Evolutionary conservation across 2,888 invertebrate species (phyloP), one percentile per base, ranked within the genome.

Genomic region (Drosophila macrothrix): DNA sequence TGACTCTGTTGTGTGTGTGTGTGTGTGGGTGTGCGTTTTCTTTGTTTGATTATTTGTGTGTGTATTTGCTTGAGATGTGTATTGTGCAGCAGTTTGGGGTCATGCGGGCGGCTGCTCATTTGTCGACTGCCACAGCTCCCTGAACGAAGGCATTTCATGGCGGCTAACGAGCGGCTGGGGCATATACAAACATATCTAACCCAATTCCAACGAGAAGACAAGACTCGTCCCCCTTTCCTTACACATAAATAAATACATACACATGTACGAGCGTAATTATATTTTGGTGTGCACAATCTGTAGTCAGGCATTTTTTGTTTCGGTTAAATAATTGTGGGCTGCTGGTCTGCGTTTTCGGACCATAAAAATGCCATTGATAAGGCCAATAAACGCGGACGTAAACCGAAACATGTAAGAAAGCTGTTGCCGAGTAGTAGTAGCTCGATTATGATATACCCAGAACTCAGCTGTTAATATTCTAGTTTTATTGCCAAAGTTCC

Each of bases 101-200:
- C 72, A 87, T 84, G 83, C 76, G 79, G 88, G 82, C 56, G 62
- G 49, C 37, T 81, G 84, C 78, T 86, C 79, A 81, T 85, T 84
- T 86, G 82, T 79, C 73, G 86, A 53, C 71, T 69, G 66, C 41
- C 63, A 66, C 65, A 58, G 76, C 41, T 78, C 78, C 78, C 78
- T 53, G 56, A 76, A 81, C 81, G 78, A 69, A 73, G 74, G 78
- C 87, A 84, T 82, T 84, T 86, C 76, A 86, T 73, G 73, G 79
- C 69, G 76, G 75, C 86, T 88, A 91, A 91, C 90, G 90, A 91
- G 82, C 89, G 82, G 80, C 89, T 76, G 77, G 91, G 90, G 90
- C 79, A 83, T 58, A 81, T 82, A 70, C 65, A 84, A 75, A 82
- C 25, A 83, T 82, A 72, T 69, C 75, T 64, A 69, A 67, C 67